Conservation (phyloP, 2,797 vertebrate genomes). For the Eleutherodactylus coqui region DNA sequence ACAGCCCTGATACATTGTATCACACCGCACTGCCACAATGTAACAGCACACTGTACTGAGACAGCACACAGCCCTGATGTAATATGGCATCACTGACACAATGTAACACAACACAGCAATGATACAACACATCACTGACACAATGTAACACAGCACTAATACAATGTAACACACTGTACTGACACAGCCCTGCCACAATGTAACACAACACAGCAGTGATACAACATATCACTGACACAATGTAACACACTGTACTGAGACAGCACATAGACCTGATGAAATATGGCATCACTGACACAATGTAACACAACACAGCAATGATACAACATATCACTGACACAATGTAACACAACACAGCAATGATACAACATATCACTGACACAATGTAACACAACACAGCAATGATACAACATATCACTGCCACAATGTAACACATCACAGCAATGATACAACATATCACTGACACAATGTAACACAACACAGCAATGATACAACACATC, state of each 20-base stretch:
- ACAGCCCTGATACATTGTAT: not conserved
- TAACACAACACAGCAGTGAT: not conserved
- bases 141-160: not conserved
- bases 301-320: not conserved
- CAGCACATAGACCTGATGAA: not conserved
- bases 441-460: not conserved
- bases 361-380: not conserved
- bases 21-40: not conserved
- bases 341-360: not conserved
- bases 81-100: not conserved
- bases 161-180: too few species aligned
- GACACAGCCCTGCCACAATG: not conserved
- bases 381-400: not conserved
- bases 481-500: not conserved
- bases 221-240: not conserved
- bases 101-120: not conserved
- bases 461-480: not conserved
- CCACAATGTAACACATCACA: not conserved
- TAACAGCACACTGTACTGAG: not conserved
- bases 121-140: not conserved
- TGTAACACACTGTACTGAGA: not conserved
- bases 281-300: not conserved
- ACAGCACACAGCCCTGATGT: not conserved
- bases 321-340: not conserved
- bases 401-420: not conserved